Base-by-base conservation (phyloP, 2,113 vertebrate species). In the Pampusana beccarii region DNA sequence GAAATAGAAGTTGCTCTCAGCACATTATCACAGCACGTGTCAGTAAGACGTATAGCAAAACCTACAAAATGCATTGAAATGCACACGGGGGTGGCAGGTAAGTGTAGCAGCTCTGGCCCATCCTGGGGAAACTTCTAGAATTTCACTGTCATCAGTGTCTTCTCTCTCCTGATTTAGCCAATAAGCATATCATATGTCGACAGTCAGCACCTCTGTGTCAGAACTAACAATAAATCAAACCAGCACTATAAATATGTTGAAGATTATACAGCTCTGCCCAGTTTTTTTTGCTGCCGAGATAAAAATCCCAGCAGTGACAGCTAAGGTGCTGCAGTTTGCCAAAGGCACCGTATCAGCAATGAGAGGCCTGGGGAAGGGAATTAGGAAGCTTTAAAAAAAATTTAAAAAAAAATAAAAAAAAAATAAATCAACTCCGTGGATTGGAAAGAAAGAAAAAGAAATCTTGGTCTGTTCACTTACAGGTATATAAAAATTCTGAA, bases 151-250 rank as follows among this genome's bases (percentile, higher is more conserved):
- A 56, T 24, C 3, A 0, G 11, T 53, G n/a, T 19, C 17, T 77
- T 85, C 58, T 54, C 31, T 88, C 2, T 1, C 60, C 24, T 61
- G 71, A 34, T 25, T 80, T 86, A 87, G 88, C 93, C 74, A 36
- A 15, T 23, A 86, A 10, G 62, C 69, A 77, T 31, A n/a, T 69
- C 88, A 44, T 21, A 31, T 26, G 57, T 58, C 18, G 3, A 28
- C 48, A 87, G 92, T 24, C 81, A 92, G 91, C 66, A 85, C 10
- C 82, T 86, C 66, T 51, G 33, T 34, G 90, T 71, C 90, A 88
- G 66, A 90, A 24, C 38, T 10, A 28, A 56, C 29, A 72, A 58
- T 33, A 91, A 90, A 92, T 93, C 78, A 75, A 60, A 95, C 75
- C 73, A 85, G 24, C 51, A 13, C n/a, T 69, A 40, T 25, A 81